Evolutionary conservation across 1,140 invertebrate genomes (phyloP).

Genomic region (Tenebrio molitor): DNA sequence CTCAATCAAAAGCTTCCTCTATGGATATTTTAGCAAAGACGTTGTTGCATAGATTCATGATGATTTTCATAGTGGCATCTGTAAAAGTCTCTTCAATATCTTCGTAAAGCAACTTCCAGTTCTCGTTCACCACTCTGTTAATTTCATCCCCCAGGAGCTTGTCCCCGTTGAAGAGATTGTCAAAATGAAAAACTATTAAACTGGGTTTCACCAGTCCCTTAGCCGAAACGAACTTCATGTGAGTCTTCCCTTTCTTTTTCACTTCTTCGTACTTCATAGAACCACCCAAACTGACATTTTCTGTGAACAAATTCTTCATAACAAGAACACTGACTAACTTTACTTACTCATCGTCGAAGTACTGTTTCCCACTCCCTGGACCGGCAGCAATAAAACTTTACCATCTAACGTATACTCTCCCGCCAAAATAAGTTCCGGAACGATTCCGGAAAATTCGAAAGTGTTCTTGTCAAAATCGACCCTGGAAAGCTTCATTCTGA

Average conservation of each 20-base stretch:
- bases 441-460: background rate
- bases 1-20: too few relatives aligned
- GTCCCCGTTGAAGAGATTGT: slow-evolving; percentile 23
- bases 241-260: slow-evolving; percentile 1
- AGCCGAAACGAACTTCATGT: background rate
- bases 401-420: background rate
- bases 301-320: background rate
- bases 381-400: background rate
- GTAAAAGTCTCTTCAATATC: background rate
- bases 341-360: background rate
- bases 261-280: background rate
- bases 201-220: background rate
- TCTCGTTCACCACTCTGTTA: slow-evolving; percentile 7
- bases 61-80: too few relatives aligned
- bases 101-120: slow-evolving; percentile 3
- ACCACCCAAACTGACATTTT: too few relatives aligned
- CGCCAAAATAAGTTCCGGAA: background rate
- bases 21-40: too few relatives aligned
- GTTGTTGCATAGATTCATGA: too few relatives aligned
- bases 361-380: background rate
- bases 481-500: background rate
- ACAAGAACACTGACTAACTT: background rate
- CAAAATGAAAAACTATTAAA: slow-evolving; percentile 1
- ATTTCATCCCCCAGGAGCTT: slow-evolving; percentile 1
- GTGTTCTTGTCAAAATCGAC: background rate